phyloP scores from a whole-genome alignment of 2,113 vertebrate genomes.

The Percopsis transmontana region DNA sequence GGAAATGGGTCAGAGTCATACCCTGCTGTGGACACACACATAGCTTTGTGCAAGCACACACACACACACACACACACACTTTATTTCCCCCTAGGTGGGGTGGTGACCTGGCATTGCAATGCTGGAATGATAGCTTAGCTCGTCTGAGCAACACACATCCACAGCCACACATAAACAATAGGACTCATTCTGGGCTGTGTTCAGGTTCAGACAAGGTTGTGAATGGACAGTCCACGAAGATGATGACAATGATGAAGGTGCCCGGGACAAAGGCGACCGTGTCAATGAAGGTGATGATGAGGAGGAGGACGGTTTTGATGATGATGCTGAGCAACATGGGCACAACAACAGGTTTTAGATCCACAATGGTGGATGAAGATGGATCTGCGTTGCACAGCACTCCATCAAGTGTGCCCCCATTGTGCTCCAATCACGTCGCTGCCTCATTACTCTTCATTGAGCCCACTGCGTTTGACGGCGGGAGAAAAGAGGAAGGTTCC shows the following conservation, averaged over 20 bases:
- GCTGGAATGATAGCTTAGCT: slow-evolving; percentile 21
- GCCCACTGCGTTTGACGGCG: slow-evolving; percentile 59
- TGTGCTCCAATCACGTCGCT: slow-evolving; percentile 65
- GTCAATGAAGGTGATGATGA: background rate
- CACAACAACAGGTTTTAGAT: background rate
- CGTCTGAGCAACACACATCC: slow-evolving; percentile 22
- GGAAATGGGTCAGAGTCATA: slow-evolving; percentile 70
- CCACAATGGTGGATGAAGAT: slow-evolving; percentile 56
- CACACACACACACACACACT: slow-evolving; percentile 19
- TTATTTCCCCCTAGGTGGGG: slow-evolving; percentile 25
- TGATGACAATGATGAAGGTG: background rate
- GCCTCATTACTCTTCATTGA: slow-evolving; percentile 73
- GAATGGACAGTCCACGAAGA: background rate
- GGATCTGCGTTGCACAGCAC: slow-evolving; percentile 69
- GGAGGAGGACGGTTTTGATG: background rate
- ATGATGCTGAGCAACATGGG: background rate
- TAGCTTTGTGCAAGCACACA: slow-evolving; percentile 4
- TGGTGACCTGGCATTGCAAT: background rate
- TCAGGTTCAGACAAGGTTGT: background rate
- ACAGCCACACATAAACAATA: background rate
- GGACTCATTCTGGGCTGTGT: background rate
- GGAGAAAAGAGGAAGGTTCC: slow-evolving; percentile 58
- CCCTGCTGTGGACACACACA: slow-evolving; percentile 58
- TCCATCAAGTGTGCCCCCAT: slow-evolving; percentile 75
- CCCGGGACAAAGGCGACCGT: background rate